phyloP scores from a whole-genome alignment of 2,113 vertebrate genomes.

The Misgurnus anguillicaudatus region DNA sequence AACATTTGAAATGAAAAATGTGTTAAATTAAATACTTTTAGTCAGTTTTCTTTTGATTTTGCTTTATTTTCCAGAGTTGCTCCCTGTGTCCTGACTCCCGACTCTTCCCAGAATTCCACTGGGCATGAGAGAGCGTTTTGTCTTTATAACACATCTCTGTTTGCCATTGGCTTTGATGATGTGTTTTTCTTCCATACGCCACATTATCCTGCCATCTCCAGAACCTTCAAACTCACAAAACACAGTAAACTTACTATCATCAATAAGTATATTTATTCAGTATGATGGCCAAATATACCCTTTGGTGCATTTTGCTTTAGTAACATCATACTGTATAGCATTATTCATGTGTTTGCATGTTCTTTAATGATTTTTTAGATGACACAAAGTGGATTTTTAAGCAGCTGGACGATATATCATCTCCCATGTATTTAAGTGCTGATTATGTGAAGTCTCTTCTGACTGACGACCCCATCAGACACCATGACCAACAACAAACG shows the following conservation, averaged over 20 bases:
- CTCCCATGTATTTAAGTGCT: background rate
- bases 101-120: background rate
- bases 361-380: background rate
- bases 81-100: constrained; percentile 18
- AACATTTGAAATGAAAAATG: too few relatives aligned
- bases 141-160: constrained; percentile 48
- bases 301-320: too few relatives aligned
- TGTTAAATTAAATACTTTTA: too few relatives aligned
- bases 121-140: constrained; percentile 16
- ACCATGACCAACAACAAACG: background rate
- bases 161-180: constrained; percentile 51
- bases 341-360: background rate
- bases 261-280: background rate
- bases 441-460: background rate
- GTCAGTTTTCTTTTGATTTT: background rate
- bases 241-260: constrained; percentile 6
- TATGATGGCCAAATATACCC: background rate
- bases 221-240: constrained; percentile 10
- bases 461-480: constrained; percentile 26
- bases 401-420: background rate
- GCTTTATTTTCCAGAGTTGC: constrained; percentile 29
- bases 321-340: too few relatives aligned
- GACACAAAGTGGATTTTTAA: background rate
- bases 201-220: constrained; percentile 22
- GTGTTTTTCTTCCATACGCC: constrained; percentile 64